A percentile compares a stretch with the other conserved stretches of the same genome.
phyloP scores from a whole-genome alignment of 2,888 invertebrate species.

The Lacanobia wlatinum region DNA sequence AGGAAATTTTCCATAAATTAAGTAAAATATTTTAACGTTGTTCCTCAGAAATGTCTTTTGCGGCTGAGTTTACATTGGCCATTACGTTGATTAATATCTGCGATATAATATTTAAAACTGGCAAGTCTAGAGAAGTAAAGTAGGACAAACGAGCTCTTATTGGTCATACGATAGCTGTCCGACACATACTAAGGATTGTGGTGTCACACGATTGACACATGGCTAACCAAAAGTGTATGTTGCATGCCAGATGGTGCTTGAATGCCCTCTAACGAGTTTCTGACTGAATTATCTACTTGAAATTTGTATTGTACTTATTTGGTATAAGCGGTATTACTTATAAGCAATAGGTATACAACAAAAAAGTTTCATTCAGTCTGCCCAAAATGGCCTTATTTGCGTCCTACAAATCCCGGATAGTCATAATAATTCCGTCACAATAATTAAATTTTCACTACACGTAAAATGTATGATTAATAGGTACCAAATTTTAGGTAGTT shows the following conservation, averaged over 20 bases:
- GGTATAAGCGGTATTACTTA: background rate
- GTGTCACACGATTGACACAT: slow-evolving; percentile 60
- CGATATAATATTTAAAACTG: slow-evolving; percentile 14
- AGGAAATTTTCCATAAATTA: slow-evolving; percentile 39
- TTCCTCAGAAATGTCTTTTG: slow-evolving; percentile 12
- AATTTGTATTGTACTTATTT: slow-evolving; percentile 3
- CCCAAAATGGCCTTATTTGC: background rate
- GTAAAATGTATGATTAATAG: background rate
- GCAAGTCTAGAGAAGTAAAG: slow-evolving; percentile 45
- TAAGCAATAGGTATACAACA: background rate
- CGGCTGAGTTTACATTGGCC: slow-evolving; percentile 2
- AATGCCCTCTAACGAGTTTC: slow-evolving; percentile 45
- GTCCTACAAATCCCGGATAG: background rate
- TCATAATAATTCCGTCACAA: background rate
- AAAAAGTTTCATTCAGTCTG: background rate
- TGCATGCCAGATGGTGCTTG: slow-evolving; percentile 67
- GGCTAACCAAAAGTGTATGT: slow-evolving; percentile 58
- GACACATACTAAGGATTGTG: slow-evolving; percentile 47
- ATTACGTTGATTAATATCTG: slow-evolving; percentile 19
- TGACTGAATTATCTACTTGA: slow-evolving; percentile 15
- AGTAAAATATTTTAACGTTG: slow-evolving; percentile 3
- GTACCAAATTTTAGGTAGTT: background rate
- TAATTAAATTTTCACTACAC: background rate
- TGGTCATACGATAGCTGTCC: slow-evolving; percentile 51
- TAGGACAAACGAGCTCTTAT: slow-evolving; percentile 63